These are phyloP conservation scores for Drosophila parvula DNA, from an alignment of 1,140 invertebrate species.

Conservation along the genomic window DNA sequence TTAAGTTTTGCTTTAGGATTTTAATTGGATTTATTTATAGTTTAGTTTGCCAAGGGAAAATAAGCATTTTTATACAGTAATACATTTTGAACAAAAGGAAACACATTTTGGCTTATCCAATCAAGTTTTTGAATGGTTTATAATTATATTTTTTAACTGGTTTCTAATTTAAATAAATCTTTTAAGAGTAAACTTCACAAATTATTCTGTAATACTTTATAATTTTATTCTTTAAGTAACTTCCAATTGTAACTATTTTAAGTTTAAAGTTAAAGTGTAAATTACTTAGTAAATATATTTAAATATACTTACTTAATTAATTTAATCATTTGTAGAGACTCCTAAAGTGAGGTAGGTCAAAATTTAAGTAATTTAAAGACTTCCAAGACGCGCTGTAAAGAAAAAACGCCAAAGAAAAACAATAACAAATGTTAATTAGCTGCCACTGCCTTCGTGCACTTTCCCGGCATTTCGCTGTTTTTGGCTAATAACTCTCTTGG, in stretches of 20 bases:
- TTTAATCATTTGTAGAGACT: not conserved
- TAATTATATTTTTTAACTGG: too few species aligned
- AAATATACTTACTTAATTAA: too few species aligned
- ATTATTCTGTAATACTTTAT: not conserved
- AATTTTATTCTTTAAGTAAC: not conserved
- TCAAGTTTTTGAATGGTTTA: not conserved
- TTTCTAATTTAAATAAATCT: not conserved
- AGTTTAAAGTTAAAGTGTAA: too few species aligned
- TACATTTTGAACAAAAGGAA: not conserved
- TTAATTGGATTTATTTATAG: not conserved
- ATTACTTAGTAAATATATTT: too few species aligned
- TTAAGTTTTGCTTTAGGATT: not conserved
- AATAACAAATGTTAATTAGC: constrained; percentile 51
- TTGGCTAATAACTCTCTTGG: constrained; percentile 36
- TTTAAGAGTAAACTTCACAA: not conserved
- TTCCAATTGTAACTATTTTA: too few species aligned
- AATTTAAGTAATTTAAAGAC: not conserved
- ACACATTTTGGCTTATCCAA: too few species aligned
- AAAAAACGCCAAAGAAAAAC: constrained; percentile 10
- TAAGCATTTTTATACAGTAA: too few species aligned
- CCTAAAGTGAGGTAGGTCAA: constrained; percentile 19
- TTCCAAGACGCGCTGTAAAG: not conserved
- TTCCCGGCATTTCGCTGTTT: constrained; percentile 40
- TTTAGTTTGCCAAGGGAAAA: not conserved
- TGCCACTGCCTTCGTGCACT: constrained; percentile 38